Percentiles rank a stretch among this genome's conserved stretches.
These are phyloP conservation scores for Petrosia ficiformis DNA, from an alignment of 37 sponge, comb jelly and placozoan species.

Conservation along the genomic window DNA sequence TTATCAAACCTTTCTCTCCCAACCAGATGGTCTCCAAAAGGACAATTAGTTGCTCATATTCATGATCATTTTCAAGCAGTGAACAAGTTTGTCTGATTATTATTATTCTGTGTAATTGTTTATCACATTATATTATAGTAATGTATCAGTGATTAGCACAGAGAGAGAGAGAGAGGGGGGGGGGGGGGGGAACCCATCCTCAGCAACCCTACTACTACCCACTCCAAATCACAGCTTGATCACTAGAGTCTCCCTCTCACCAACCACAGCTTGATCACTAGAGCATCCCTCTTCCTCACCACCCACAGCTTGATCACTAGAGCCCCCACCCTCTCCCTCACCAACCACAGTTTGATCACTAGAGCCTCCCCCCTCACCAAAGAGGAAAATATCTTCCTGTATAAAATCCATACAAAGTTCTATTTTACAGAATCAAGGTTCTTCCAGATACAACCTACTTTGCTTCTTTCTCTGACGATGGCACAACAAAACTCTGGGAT, in stretches of 20 bases:
- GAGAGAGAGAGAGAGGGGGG: not conserved
- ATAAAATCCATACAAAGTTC: not conserved
- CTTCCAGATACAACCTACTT: constrained; percentile 57
- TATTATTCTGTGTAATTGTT: not conserved
- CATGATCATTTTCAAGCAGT: constrained; percentile 87
- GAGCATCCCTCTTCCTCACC: not conserved
- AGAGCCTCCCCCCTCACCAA: not conserved
- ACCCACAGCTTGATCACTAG: no score
- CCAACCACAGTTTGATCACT: not conserved
- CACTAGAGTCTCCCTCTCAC: no score
- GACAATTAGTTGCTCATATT: constrained; percentile 81
- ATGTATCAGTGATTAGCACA: no score
- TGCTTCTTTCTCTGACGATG: constrained; percentile 90
- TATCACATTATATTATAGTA: no score
- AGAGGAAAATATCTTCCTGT: not conserved
- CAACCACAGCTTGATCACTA: not conserved
- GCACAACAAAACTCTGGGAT: constrained; percentile 88
- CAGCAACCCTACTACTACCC: not conserved
- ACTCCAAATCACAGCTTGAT: no score
- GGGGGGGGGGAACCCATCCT: not conserved
- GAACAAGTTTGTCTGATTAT: constrained; percentile 54
- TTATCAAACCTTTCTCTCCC: not conserved
- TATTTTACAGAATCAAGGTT: constrained; percentile 46
- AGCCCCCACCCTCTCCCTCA: no score
- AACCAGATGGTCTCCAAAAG: constrained; percentile 78